phyloP scores from a whole-genome alignment of 1,140 invertebrate species.

The Bombus sylvicola region DNA sequence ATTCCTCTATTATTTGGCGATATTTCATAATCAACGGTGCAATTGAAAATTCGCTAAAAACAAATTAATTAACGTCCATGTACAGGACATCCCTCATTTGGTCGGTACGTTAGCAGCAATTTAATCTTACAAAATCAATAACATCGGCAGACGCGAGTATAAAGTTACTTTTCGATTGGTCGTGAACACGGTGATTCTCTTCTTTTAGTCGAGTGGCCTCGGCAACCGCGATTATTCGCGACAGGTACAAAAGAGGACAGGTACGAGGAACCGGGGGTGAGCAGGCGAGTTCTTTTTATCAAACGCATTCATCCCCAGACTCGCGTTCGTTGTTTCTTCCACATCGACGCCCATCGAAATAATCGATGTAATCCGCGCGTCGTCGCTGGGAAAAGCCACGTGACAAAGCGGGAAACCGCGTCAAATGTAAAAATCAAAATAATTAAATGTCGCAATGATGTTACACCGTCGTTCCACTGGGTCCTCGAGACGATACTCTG shows the following conservation, averaged over 20 bases:
- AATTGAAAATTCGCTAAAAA: conserved; percentile 12
- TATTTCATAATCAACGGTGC: not conserved
- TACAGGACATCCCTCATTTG: not conserved
- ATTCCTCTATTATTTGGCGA: not conserved
- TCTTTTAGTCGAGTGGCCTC: not conserved
- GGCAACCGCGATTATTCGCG: not conserved
- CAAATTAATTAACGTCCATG: conserved; percentile 13
- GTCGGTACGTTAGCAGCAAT: not conserved
- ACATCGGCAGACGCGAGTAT: not conserved
- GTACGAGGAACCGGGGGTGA: not conserved
- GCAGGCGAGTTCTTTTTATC: conserved; percentile 5
- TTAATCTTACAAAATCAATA: conserved; percentile 17
- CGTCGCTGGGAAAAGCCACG: not conserved
- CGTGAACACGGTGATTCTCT: not conserved
- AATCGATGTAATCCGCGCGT: conserved; percentile 17
- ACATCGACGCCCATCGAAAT: conserved; percentile 19
- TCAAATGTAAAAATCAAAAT: conserved; percentile 37
- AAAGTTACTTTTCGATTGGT: not conserved
- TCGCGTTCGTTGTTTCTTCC: not conserved
- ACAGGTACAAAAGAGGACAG: not conserved
- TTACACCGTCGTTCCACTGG: not conserved
- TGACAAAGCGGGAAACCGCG: conserved; percentile 17
- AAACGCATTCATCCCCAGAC: not conserved
- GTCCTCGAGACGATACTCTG: conserved; percentile 40
- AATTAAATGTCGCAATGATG: conserved; percentile 49